phyloP scores from a whole-genome alignment of 2,888 invertebrate genomes.

The Phania funesta region DNA sequence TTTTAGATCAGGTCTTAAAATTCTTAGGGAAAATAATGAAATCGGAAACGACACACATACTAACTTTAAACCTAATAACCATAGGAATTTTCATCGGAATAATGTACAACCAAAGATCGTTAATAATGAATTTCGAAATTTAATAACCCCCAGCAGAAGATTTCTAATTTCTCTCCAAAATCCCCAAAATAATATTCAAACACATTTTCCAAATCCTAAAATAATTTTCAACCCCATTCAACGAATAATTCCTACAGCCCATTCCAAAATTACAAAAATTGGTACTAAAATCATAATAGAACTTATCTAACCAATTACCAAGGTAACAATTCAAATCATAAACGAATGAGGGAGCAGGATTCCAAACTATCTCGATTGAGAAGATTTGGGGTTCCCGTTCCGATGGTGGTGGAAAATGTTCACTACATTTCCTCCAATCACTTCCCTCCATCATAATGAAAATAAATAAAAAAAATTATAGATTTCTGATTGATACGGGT shows the following conservation, averaged over 20 bases:
- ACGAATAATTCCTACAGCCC: background rate
- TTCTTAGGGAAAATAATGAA: slow-evolving; percentile 2
- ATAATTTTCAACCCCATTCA: background rate
- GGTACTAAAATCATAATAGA: background rate
- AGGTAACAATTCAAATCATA: background rate
- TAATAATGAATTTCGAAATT: too few species aligned
- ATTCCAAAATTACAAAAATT: slow-evolving; percentile 9
- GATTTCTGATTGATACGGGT: too few species aligned
- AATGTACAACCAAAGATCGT: background rate
- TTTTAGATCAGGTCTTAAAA: slow-evolving; percentile 9
- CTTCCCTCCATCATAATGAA: too few species aligned
- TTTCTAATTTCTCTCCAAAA: background rate
- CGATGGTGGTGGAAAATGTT: too few species aligned
- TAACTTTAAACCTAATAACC: background rate
- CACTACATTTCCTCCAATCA: too few species aligned
- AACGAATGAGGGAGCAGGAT: too few species aligned
- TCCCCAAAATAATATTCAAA: background rate
- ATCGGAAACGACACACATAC: background rate
- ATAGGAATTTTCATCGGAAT: background rate
- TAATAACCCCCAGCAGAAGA: background rate
- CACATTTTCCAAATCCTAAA: background rate
- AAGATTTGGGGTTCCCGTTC: too few species aligned
- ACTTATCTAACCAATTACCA: background rate
- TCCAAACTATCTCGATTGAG: too few species aligned
- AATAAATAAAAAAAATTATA: too few species aligned